Percentiles rank a stretch among this genome's conserved stretches.
Evolutionary conservation across 1,140 invertebrate genomes (phyloP).

Genomic region (Caenorhabditis latens): DNA sequence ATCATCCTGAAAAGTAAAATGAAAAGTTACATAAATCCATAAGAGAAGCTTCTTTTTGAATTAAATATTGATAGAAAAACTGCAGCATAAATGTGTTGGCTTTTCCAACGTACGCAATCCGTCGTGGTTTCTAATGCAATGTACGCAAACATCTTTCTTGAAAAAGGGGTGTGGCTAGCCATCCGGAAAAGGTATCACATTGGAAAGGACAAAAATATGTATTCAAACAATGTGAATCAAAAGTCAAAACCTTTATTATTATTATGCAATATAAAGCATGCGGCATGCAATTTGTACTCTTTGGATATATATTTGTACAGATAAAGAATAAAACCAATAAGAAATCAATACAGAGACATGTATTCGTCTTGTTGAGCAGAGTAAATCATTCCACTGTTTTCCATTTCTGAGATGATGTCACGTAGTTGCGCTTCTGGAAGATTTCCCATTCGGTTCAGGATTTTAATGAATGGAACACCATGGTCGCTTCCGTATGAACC

Average conservation of each 20-base stretch:
- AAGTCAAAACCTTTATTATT: not conserved
- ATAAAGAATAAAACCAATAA: not conserved
- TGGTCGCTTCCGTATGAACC: not conserved
- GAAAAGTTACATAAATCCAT: not conserved
- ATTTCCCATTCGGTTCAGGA: not conserved
- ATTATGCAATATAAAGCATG: constrained; percentile 19
- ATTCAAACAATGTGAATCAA: too few species aligned
- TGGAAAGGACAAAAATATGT: too few species aligned
- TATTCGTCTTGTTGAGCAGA: not conserved
- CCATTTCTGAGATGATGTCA: constrained; percentile 32
- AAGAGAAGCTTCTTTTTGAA: not conserved
- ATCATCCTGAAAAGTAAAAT: constrained; percentile 82
- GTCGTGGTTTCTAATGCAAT: not conserved
- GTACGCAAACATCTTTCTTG: not conserved
- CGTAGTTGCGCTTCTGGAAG: not conserved
- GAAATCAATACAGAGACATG: constrained; percentile 10
- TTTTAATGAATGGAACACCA: not conserved
- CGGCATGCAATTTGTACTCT: constrained; percentile 28
- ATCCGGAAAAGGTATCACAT: too few species aligned
- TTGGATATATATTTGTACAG: constrained; percentile 5
- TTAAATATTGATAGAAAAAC: not conserved
- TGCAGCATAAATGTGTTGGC: not conserved
- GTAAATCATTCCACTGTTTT: constrained; percentile 34
- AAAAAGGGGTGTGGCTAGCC: not conserved
- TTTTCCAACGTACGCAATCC: not conserved